Base-by-base conservation (phyloP, 2,888 invertebrate species). In the Rotaria socialis region DNA sequence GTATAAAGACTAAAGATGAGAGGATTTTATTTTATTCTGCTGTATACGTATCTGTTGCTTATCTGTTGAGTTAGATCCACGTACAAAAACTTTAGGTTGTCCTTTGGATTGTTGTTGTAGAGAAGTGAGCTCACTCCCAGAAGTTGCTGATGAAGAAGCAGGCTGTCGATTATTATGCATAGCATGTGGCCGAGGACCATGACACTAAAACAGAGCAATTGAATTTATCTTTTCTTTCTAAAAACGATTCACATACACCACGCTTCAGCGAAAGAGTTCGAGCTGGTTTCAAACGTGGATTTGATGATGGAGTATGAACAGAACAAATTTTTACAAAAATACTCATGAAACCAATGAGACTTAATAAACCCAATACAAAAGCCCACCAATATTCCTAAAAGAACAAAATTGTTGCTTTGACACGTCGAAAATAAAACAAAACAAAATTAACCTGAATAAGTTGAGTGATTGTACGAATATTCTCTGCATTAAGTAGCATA, bases 311-410 rank as follows among this genome's bases (percentile, higher is more conserved):
- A 86, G 99, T 99, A 92, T 99, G 98, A 86, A 99, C 99, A 55
- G 99, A 99, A 92, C 98, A 99, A 91, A 98, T 97, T 92, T 99
- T 98, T 90, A 99, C 97, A 92, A 99, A 99, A 87, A 96, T 93
- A 86, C 96, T 97, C 97, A 99, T 97, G 90, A 96, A 94, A 89
- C 97, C 94, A 86, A 98, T 94, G 90, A 98, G 95, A 87, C 94
- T 94, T 86, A 99, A 94, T 85, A 95, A 95, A 92, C 96, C 95
- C 86, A 98, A 92, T 88, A 97, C 93, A 88, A 98, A 97, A 7
- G 90, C 91, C 90, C 91, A 91, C 91, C 91, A 91, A 88, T 91
- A 88, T 87, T 88, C 89, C 90, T 90, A 88, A 16, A 88, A 87
- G 16, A 35, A 19, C 19, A 19, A 10, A 5, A 16, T n/a, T 35